phyloP scores from a whole-genome alignment of 2,113 vertebrate genomes.

The Danio rerio region DNA sequence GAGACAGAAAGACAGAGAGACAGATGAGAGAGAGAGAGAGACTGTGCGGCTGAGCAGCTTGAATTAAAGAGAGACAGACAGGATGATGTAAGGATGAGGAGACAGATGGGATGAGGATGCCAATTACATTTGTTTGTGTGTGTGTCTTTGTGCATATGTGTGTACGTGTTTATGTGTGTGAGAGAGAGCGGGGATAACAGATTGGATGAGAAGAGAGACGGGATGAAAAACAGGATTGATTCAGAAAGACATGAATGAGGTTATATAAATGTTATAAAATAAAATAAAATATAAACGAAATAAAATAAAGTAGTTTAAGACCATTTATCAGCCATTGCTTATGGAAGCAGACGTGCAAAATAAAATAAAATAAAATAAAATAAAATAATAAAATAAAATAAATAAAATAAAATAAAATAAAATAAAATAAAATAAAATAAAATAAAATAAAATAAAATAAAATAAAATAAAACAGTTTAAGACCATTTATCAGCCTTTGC shows the following conservation, averaged over 20 bases:
- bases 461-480: not conserved
- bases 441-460: not conserved
- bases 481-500: too few relatives aligned
- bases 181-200: not conserved
- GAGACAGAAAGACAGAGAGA: not conserved
- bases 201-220: not conserved
- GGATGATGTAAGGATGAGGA: not conserved
- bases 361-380: not conserved
- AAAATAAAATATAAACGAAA: not conserved
- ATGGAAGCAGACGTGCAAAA: not conserved
- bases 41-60: not conserved
- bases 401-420: not conserved
- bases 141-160: too few relatives aligned
- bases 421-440: not conserved
- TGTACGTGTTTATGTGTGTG: not conserved
- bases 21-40: not conserved
- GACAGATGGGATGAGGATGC: not conserved
- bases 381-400: too few relatives aligned
- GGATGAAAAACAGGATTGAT: slow-evolving; percentile 11
- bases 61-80: not conserved
- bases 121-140: not conserved
- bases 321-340: too few relatives aligned
- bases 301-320: not conserved
- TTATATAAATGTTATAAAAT: not conserved
- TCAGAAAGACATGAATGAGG: not conserved